Evolutionary conservation across 2,113 vertebrate species (phyloP).

Genomic region (Hucho hucho): DNA sequence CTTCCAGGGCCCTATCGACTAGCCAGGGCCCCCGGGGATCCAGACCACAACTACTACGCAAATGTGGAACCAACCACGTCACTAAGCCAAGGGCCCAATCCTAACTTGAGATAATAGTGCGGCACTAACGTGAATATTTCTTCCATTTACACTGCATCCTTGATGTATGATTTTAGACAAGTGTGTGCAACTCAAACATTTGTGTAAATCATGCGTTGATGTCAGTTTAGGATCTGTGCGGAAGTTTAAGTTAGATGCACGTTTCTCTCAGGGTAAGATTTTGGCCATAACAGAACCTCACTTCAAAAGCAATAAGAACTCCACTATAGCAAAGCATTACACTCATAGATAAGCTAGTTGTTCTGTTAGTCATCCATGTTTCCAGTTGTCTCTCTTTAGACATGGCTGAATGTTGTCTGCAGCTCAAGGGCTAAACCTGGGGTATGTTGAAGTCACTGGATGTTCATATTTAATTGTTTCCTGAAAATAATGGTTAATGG

Average conservation of each 20-base stretch:
- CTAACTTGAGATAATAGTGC: too few species aligned
- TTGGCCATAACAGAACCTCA: conserved; percentile 49
- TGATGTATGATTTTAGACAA: too few species aligned
- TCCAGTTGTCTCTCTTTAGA: conserved; percentile 23
- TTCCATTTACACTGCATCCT: too few species aligned
- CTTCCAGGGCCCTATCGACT: conserved; percentile 97
- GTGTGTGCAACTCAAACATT: too few species aligned
- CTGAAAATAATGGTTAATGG: background rate
- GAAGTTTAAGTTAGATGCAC: background rate
- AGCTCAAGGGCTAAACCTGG: conserved; percentile 62
- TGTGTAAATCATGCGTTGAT: too few species aligned
- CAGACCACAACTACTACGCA: conserved; percentile 6
- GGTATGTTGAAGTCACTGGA: conserved; percentile 42
- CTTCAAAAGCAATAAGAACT: conserved; percentile 65
- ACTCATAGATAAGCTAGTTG: conserved; percentile 60
- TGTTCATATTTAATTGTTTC: background rate
- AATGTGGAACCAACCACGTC: background rate
- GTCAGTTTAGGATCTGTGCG: background rate
- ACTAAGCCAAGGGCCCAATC: background rate
- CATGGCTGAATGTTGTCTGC: conserved; percentile 40
- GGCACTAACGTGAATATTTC: too few species aligned
- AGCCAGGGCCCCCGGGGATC: conserved; percentile 33
- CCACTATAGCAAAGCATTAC: conserved; percentile 33
- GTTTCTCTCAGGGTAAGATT: too few species aligned
- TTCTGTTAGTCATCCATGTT: conserved; percentile 40